Percentiles rank a stretch among this genome's conserved stretches.
Conservation (phyloP, 2,113 vertebrate species). For the Myrmecobius fasciatus region DNA sequence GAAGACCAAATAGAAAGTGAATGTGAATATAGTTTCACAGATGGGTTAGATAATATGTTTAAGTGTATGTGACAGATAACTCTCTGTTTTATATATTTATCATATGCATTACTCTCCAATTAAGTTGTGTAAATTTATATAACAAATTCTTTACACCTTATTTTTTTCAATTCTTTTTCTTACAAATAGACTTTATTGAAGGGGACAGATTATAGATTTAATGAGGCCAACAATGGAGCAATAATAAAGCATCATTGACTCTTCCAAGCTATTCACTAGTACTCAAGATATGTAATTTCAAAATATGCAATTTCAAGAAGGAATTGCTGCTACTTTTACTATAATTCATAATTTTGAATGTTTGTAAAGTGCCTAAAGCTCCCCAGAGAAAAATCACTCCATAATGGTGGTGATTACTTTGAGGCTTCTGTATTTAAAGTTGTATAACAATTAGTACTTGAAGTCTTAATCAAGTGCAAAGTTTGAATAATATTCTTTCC, state of each 20-base stretch:
- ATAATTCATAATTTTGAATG: neutral
- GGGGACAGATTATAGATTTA: neutral
- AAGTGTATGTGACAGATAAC: constrained; percentile 4
- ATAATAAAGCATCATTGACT: neutral
- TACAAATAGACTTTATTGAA: neutral
- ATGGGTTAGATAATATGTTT: constrained; percentile 14
- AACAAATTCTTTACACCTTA: neutral
- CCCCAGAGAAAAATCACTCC: neutral
- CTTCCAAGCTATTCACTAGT: neutral
- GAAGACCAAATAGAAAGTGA: constrained; percentile 77
- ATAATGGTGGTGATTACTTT: neutral
- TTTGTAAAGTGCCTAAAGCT: constrained; percentile 23
- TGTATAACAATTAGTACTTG: neutral
- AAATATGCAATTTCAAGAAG: constrained; percentile 4
- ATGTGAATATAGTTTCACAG: constrained; percentile 52
- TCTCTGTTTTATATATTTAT: neutral
- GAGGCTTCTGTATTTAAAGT: constrained; percentile 38
- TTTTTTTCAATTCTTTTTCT: constrained; percentile 18
- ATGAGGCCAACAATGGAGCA: neutral
- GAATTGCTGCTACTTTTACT: neutral
- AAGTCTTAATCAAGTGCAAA: neutral
- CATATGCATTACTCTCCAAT: neutral
- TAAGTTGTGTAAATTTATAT: constrained; percentile 45
- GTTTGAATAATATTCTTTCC: constrained; percentile 34
- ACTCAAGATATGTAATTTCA: neutral